A percentile compares a stretch with the other conserved stretches of the same genome.
These are phyloP conservation scores for Toxotes jaculatrix DNA, from an alignment of 2,113 vertebrate genomes.

Conservation along the genomic window DNA sequence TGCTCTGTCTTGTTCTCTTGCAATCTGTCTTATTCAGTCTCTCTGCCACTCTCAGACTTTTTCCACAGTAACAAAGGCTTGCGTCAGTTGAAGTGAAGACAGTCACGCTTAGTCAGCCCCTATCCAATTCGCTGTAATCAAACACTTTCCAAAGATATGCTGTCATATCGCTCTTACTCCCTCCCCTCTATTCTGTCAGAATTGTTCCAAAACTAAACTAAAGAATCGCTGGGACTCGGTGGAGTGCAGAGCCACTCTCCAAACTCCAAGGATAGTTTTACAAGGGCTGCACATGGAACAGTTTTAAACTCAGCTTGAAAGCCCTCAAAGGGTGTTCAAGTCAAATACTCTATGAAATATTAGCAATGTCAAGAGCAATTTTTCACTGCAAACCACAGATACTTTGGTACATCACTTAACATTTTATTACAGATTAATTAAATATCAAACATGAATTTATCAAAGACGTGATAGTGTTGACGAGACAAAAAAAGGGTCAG, in stretches of 20 bases:
- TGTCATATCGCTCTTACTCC: conserved; percentile 48
- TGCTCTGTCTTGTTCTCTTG: neutral
- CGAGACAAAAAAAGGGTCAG: neutral
- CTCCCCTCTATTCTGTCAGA: conserved; percentile 3
- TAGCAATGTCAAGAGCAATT: conserved; percentile 15
- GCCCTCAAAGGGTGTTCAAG: conserved; percentile 7
- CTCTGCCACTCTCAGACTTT: neutral
- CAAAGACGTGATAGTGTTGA: conserved; percentile 3
- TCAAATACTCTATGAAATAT: conserved; percentile 24
- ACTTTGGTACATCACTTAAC: conserved; percentile 30
- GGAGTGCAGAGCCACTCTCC: conserved; percentile 14
- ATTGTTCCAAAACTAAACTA: conserved; percentile 32
- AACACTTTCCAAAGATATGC: conserved; percentile 64
- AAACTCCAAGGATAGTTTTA: conserved; percentile 15
- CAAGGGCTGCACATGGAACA: conserved; percentile 11
- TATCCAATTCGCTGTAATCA: conserved; percentile 55
- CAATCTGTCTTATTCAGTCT: neutral
- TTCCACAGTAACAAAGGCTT: conserved; percentile 39
- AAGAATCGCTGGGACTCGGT: neutral
- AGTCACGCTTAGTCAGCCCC: conserved; percentile 57
- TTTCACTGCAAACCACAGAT: conserved; percentile 2
- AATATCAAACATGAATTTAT: conserved; percentile 23
- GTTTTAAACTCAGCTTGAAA: neutral
- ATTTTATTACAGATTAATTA: conserved; percentile 41
- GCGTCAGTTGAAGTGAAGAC: conserved; percentile 51